Percentiles rank a stretch among this genome's conserved stretches.
These are phyloP conservation scores for Crematogaster levior DNA, from an alignment of 2,888 invertebrate species.

Conservation along the genomic window DNA sequence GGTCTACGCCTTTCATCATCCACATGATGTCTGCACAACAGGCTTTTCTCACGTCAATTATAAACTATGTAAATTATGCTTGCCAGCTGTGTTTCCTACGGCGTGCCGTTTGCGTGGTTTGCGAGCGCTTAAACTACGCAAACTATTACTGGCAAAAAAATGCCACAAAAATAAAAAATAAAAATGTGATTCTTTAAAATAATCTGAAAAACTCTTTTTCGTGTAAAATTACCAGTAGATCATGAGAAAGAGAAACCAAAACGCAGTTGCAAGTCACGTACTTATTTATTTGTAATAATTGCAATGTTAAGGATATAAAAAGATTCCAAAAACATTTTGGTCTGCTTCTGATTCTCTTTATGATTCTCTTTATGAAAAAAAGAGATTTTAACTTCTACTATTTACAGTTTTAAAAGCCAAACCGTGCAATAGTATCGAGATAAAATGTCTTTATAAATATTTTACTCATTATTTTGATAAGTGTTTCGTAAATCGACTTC, in stretches of 20 bases:
- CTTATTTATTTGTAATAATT: background rate
- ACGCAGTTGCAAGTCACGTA: background rate
- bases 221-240: background rate
- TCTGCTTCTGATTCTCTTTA: background rate
- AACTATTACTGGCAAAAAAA: background rate
- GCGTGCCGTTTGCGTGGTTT: background rate
- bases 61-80: conserved; percentile 36
- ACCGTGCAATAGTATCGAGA: background rate
- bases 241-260: background rate
- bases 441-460: background rate
- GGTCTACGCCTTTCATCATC: conserved; percentile 19
- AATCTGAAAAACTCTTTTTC: background rate
- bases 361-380: background rate
- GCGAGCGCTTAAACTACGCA: background rate
- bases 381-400: background rate
- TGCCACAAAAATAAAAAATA: background rate
- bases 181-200: background rate
- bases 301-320: background rate
- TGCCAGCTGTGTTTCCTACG: conserved; percentile 19
- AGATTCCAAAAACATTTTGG: background rate
- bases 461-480: background rate
- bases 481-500: background rate
- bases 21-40: background rate
- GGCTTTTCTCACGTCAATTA: conserved; percentile 23
- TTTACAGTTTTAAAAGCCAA: background rate